Evolutionary conservation across 2,797 vertebrate genomes (phyloP).

Genomic region (Acropternis orthonyx): DNA sequence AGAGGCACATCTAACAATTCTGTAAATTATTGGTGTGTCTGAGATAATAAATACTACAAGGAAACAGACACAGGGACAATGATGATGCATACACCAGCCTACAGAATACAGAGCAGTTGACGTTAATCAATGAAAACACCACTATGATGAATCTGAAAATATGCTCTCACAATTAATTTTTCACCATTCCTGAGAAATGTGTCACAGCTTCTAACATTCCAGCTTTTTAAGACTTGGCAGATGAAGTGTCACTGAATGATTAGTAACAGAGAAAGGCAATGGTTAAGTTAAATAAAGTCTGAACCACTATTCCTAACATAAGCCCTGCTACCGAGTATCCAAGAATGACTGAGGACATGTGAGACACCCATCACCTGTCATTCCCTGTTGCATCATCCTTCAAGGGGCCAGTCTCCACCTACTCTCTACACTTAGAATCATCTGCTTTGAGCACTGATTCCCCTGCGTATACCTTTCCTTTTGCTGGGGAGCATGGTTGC

Average conservation of each 20-base stretch:
- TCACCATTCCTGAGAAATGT: not conserved
- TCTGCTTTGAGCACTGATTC: not conserved
- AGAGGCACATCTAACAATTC: not conserved
- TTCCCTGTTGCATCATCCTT: not conserved
- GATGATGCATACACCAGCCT: not conserved
- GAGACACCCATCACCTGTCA: not conserved
- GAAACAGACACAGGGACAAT: not conserved
- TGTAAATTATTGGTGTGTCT: not conserved
- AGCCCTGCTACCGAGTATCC: not conserved
- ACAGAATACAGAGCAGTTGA: not conserved
- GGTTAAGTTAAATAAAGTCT: not conserved
- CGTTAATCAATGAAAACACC: not conserved
- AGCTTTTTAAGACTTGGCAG: not conserved
- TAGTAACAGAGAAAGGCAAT: not conserved
- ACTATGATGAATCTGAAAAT: not conserved
- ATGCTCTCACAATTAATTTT: not conserved
- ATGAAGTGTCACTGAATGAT: not conserved
- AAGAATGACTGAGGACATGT: not conserved
- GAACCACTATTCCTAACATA: not conserved
- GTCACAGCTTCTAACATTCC: not conserved
- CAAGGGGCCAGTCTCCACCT: not conserved
- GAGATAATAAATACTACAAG: not conserved
- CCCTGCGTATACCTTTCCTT: not conserved
- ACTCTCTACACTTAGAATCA: not conserved
- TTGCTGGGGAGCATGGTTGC: not conserved